These are phyloP conservation scores for Malurus melanocephalus DNA, from an alignment of 2,113 vertebrate genomes.

Conservation along the genomic window DNA sequence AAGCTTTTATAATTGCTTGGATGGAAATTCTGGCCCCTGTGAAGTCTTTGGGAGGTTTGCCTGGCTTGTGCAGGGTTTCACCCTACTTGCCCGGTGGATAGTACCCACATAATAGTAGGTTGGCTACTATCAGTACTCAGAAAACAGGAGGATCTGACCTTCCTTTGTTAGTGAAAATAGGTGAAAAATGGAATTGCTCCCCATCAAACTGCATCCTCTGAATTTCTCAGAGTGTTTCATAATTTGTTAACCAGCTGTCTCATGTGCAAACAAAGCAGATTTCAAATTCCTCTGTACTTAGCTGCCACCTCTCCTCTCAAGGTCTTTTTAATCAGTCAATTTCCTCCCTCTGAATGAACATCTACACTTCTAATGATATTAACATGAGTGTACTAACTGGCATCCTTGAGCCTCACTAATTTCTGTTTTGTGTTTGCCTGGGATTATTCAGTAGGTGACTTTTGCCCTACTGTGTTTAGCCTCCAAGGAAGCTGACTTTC, in stretches of 20 bases:
- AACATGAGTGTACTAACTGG: background rate
- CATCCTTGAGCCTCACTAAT: background rate
- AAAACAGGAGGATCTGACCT: background rate
- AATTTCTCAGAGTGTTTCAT: background rate
- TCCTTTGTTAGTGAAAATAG: background rate
- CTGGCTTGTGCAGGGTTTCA: background rate
- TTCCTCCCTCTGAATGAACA: constrained; percentile 22
- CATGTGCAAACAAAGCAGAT: constrained; percentile 26
- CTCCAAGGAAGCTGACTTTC: background rate
- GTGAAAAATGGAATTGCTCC: background rate
- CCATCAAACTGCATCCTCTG: background rate
- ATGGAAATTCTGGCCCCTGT: background rate
- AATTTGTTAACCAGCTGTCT: constrained; percentile 34
- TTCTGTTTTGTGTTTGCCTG: background rate
- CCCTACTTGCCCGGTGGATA: background rate
- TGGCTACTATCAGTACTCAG: background rate
- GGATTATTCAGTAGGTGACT: background rate
- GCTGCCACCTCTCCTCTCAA: constrained; percentile 14
- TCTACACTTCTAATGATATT: constrained; percentile 4
- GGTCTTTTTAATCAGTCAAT: constrained; percentile 39
- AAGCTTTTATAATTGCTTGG: background rate
- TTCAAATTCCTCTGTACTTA: background rate
- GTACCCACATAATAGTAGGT: background rate
- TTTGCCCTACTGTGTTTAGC: background rate
- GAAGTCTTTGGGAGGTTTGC: background rate